Evolutionary conservation across 2,888 invertebrate species (phyloP), one percentile per base, ranked within the genome.

Genomic region (Stegophylla sp.): DNA sequence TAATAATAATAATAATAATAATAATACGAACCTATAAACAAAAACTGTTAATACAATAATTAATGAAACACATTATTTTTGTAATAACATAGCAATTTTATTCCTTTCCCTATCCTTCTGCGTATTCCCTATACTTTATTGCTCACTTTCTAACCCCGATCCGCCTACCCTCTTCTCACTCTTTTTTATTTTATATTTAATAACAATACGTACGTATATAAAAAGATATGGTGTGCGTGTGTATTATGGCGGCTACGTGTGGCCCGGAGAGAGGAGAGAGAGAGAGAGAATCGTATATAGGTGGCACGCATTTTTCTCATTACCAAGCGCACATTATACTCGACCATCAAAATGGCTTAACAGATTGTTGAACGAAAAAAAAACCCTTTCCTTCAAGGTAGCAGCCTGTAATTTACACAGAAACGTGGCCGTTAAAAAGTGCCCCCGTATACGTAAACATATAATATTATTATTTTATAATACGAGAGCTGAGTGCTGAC

Each of bases 221-320:
- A 75, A 64, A 66, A 75, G 75, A 75, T 34, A 75, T 34, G 61
- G 69, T 61, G 79, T 79, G 79, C 69, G 79, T 79, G 79, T 71
- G 45, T 51, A 79, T 61, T 69, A 20, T n/a, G 12, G 12, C 28
- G 34, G 56, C 59, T 67, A 34, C 61, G 34, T 59, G 69, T 43
- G 59, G 77, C 79, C 69, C 79, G 79, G n/a, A n/a, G n/a, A n/a
- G n/a, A n/a, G n/a, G n/a, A n/a, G n/a, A n/a, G n/a, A n/a, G n/a
- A n/a, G n/a, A n/a, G n/a, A n/a, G n/a, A n/a, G n/a, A n/a, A n/a
- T n/a, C n/a, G n/a, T n/a, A n/a, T n/a, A 34, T 69, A 48, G 69
- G 69, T 43, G 59, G 77, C 79, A 79, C 79, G 79, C 79, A 79
- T 79, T 79, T 79, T 79, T 69, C 79, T 79, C 79, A 79, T 79